Evolutionary conservation across 2,113 vertebrate genomes (phyloP).

Genomic region (Amia ocellicauda): DNA sequence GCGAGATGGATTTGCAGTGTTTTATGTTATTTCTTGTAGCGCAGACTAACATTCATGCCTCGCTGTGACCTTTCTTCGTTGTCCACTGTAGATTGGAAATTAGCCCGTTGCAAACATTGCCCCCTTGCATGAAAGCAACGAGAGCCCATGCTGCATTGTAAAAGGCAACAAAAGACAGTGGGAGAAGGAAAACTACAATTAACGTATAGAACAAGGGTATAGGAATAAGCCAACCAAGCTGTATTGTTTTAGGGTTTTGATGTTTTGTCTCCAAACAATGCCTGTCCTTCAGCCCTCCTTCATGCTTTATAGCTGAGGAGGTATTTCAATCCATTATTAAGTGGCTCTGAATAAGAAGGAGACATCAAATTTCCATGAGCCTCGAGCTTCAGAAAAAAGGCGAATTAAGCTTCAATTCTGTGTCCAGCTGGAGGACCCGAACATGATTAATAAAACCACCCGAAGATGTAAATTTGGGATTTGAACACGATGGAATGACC

Average conservation of each 20-base stretch:
- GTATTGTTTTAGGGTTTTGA: too few relatives aligned
- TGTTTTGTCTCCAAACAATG: neutral
- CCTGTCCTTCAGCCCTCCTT: neutral
- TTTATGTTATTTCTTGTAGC: too few relatives aligned
- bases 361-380: conserved; percentile 9
- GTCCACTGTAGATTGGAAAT: too few relatives aligned
- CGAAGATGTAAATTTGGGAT: neutral
- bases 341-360: conserved; percentile 5
- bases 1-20: too few relatives aligned
- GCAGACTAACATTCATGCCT: too few relatives aligned
- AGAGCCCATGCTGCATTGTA: too few relatives aligned
- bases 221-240: neutral
- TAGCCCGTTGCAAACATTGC: too few relatives aligned
- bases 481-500: neutral
- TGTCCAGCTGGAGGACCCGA: conserved; percentile 4
- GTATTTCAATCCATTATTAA: conserved; percentile 14
- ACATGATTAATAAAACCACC: neutral
- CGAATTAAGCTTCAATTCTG: conserved; percentile 23
- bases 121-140: too few relatives aligned
- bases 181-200: too few relatives aligned
- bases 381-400: conserved; percentile 8
- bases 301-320: neutral
- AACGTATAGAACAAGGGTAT: too few relatives aligned
- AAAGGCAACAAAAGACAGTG: too few relatives aligned
- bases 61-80: too few relatives aligned